Conservation (phyloP, 2,888 invertebrate genomes). For the Cabera pusaria region DNA sequence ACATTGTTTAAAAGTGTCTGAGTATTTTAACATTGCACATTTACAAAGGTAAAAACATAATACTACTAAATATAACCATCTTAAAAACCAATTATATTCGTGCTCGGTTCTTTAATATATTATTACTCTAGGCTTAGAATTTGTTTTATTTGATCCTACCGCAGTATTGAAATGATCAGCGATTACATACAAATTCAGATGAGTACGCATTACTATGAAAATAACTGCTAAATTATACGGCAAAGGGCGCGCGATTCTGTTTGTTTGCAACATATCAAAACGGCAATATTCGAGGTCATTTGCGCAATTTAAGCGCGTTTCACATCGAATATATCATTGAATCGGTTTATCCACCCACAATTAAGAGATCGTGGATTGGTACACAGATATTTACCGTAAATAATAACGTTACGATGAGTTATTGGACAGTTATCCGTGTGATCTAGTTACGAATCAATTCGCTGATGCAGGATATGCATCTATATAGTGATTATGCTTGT, state of each 20-base stretch:
- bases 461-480: background rate
- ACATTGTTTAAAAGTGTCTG: too few species aligned
- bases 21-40: too few species aligned
- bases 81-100: too few species aligned
- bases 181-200: too few species aligned
- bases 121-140: too few species aligned
- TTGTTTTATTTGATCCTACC: too few species aligned
- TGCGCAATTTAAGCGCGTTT: conserved; percentile 9
- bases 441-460: conserved; percentile 9
- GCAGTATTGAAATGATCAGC: too few species aligned
- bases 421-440: conserved; percentile 2
- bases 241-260: background rate
- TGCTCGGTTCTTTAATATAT: too few species aligned
- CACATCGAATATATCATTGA: conserved; percentile 13
- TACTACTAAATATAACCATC: too few species aligned
- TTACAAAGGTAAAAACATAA: too few species aligned
- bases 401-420: conserved; percentile 4
- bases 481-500: too few species aligned
- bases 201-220: too few species aligned
- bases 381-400: conserved; percentile 6
- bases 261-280: conserved; percentile 12
- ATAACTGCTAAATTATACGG: conserved; percentile 1
- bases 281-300: conserved; percentile 1
- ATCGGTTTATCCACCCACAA: conserved; percentile 5
- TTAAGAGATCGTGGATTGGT: conserved; percentile 5